Base-by-base conservation (phyloP, 1,140 invertebrate genomes). In the Sycophila sp. region DNA sequence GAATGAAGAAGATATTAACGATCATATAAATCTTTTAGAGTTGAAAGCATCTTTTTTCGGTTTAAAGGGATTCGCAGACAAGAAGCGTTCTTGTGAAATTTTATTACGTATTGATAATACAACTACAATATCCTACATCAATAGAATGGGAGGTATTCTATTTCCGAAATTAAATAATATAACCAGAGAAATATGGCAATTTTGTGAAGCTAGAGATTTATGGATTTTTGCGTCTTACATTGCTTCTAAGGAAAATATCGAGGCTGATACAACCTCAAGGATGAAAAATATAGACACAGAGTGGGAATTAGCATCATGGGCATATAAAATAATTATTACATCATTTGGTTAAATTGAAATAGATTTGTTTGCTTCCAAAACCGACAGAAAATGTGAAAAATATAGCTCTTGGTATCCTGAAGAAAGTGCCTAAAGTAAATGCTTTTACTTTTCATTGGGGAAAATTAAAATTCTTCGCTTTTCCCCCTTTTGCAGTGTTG, bases 281-380 rank as follows among this genome's bases (percentile, higher is more conserved):
- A 60, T 55, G 6, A 10, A n/a, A 34, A 67, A 78, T 26, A 53
- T 71, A 1, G 79, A 80, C 56, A 71, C 70, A 38, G 64, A 71
- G 30, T 51, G 49, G 17, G 19, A 62, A 56, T 6, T 70, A 3
- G 47, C 68, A 4, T 0, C 62, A 6, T 30, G 42, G 22, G 68
- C 59, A 11, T 70, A 62, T 45, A 17, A 34, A 55, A 30, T 32
- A 30, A 67, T 72, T 38, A 24, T 51, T 13, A 10, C 36, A 19
- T 11, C 13, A 22, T 67, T 67, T 8, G 70, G 70, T 11, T 40
- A 4, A 19, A 34, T 34, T 3, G 13, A 36, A 11, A 56, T 67
- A 13, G 65, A 67, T 28, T 28, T 67, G 17, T 56, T 67, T 40
- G 65, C 51, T n/a, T 51, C 62, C 15, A 51, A 30, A 15, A n/a